Percentiles rank a stretch among this genome's conserved stretches.
Evolutionary conservation across 1,140 invertebrate species (phyloP).

Genomic region (Dendrolimus punctatus): DNA sequence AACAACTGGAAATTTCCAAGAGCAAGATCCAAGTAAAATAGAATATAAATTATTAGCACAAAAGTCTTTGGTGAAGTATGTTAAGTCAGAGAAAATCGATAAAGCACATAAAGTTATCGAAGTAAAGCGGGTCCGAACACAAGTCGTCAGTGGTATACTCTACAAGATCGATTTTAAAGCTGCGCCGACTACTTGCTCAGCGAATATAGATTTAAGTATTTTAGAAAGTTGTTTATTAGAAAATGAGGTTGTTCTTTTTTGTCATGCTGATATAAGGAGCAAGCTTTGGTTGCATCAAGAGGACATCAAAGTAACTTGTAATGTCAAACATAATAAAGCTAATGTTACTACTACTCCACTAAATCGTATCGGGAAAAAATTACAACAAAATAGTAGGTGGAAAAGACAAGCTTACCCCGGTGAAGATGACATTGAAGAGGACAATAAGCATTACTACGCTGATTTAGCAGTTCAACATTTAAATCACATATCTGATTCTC

Average conservation of each 20-base stretch:
- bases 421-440: constrained; percentile 45
- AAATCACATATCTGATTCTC: constrained; percentile 30
- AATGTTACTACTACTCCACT: not conserved
- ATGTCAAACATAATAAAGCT: constrained; percentile 4
- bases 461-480: constrained; percentile 33
- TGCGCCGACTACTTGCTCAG: constrained; percentile 18
- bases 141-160: constrained; percentile 29
- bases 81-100: constrained; percentile 14
- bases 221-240: constrained; percentile 7
- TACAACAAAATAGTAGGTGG: constrained; percentile 9
- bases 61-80: constrained; percentile 36
- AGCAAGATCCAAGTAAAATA: constrained; percentile 27
- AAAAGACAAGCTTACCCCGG: constrained; percentile 24
- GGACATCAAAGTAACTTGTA: constrained; percentile 28
- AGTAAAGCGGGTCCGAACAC: constrained; percentile 29
- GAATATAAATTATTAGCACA: constrained; percentile 35
- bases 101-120: constrained; percentile 35
- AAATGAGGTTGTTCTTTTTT: constrained; percentile 20
- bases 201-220: not conserved
- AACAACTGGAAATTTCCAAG: constrained; percentile 1
- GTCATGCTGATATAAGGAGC: constrained; percentile 32
- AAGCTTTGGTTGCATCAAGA: constrained; percentile 30
- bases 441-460: constrained; percentile 43
- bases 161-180: constrained; percentile 41
- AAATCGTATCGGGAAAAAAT: constrained; percentile 10